Base-by-base conservation (phyloP, 2,888 invertebrate genomes). In the Philonicus albiceps region DNA sequence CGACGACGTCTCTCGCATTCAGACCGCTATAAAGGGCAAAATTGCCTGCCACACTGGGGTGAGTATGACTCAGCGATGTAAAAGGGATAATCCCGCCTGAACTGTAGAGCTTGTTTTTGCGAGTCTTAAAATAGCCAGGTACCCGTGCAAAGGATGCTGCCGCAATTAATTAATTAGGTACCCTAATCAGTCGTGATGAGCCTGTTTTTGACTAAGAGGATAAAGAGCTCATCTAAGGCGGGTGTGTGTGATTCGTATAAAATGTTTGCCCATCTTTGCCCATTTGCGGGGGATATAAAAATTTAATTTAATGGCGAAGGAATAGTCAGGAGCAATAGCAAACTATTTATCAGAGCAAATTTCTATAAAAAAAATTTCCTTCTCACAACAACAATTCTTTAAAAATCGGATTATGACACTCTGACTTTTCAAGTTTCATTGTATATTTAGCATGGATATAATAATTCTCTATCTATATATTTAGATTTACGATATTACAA, bases 161-260 rank as follows among this genome's bases (percentile, higher is more conserved):
- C 30, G 81, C 34, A 81, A 81, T 81, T 64, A 43, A 81, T 81
- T 81, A 81, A 81, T 81, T 81, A 55, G 81, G 64, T 19, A 81
- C 64, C 37, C 81, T 81, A 81, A 81, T 81, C 55, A 81, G 55
- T 81, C 55, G 53, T 53, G 31, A 81, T 81, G 31, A 81, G 19
- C 64, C 31, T 19, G 37, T 64, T 81, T 81, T 81, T 55, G 55
- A 31, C 22, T 81, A 55, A 55, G 34, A 11, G 55, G 81, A 81
- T 81, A 81, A 81, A 81, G 34, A 22, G 19, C 34, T 81, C 64
- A 53, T n/a, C 27, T 11, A 11, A 3, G 22, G 22, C 64, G 64
- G 27, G 64, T 64, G 64, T 64, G 27, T 22, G 27, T 27, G 64
- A 64, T 13, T 64, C 27, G 19, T 64, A 64, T 13, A 22, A 22